phyloP scores from a whole-genome alignment of 2,797 vertebrate species.

The Sarcophilus harrisii region DNA sequence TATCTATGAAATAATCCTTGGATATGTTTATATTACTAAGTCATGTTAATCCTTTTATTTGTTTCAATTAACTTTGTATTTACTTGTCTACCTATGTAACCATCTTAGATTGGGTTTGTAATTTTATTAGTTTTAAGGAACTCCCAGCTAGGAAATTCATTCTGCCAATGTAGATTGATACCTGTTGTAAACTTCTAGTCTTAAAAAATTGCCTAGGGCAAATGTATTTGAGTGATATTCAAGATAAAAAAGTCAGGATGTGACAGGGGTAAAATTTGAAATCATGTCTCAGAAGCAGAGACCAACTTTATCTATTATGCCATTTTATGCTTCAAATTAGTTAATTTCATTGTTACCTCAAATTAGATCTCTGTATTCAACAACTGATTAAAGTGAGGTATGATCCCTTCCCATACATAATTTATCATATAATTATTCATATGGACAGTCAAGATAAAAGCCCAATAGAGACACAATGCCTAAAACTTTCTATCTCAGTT shows the following conservation, averaged over 20 bases:
- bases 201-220: not conserved
- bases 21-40: not conserved
- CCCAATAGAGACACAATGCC: not conserved
- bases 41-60: not conserved
- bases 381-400: not conserved
- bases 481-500: not conserved
- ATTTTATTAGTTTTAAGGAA: not conserved
- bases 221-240: not conserved
- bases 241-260: not conserved
- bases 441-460: not conserved
- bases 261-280: not conserved
- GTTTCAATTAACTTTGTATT: not conserved
- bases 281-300: not conserved
- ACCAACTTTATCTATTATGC: not conserved
- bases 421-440: not conserved
- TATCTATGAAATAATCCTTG: not conserved
- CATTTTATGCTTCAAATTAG: not conserved
- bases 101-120: not conserved
- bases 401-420: not conserved
- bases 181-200: not conserved
- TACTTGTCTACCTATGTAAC: too few species aligned
- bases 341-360: not conserved
- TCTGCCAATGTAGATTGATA: not conserved
- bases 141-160: not conserved
- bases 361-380: not conserved